A percentile compares a stretch with the other conserved stretches of the same genome.
Evolutionary conservation across 1,140 invertebrate species (phyloP).

Genomic region (Zaprionus kolodkinae): DNA sequence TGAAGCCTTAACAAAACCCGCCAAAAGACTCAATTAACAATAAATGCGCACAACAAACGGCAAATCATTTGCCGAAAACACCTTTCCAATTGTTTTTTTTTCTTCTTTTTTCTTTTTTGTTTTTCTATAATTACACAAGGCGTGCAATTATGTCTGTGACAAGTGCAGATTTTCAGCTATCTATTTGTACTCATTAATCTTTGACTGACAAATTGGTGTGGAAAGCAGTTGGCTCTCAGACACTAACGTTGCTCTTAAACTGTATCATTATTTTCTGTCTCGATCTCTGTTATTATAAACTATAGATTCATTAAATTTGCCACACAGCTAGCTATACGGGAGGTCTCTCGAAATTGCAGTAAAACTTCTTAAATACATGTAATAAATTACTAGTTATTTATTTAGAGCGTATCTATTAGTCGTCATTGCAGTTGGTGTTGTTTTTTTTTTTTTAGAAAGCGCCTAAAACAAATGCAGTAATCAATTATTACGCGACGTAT

Average conservation of each 20-base stretch:
- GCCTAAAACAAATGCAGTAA: slow-evolving; percentile 74
- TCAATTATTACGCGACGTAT: slow-evolving; percentile 73
- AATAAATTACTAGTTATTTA: background rate
- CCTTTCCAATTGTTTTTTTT: slow-evolving; percentile 74
- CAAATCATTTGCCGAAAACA: slow-evolving; percentile 41
- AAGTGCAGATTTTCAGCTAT: background rate
- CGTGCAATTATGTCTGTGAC: slow-evolving; percentile 32
- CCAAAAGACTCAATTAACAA: slow-evolving; percentile 36
- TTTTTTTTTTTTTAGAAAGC: slow-evolving; percentile 69
- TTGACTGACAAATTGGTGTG: background rate
- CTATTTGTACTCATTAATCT: slow-evolving; percentile 7
- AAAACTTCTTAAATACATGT: background rate
- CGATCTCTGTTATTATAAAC: too few relatives aligned
- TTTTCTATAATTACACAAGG: slow-evolving; percentile 51
- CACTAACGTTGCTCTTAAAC: background rate
- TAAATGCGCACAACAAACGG: slow-evolving; percentile 23
- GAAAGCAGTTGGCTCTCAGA: background rate
- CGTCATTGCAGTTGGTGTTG: background rate
- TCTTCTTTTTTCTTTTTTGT: slow-evolving; percentile 38
- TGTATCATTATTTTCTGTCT: background rate
- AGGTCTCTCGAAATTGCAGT: background rate
- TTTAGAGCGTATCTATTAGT: background rate
- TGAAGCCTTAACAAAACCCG: slow-evolving; percentile 5
- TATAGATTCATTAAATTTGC: background rate
- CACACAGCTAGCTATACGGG: background rate